Percentiles rank a stretch among this genome's conserved stretches.
Evolutionary conservation across 2,797 vertebrate genomes (phyloP).

Genomic region (Pangasius macronema): DNA sequence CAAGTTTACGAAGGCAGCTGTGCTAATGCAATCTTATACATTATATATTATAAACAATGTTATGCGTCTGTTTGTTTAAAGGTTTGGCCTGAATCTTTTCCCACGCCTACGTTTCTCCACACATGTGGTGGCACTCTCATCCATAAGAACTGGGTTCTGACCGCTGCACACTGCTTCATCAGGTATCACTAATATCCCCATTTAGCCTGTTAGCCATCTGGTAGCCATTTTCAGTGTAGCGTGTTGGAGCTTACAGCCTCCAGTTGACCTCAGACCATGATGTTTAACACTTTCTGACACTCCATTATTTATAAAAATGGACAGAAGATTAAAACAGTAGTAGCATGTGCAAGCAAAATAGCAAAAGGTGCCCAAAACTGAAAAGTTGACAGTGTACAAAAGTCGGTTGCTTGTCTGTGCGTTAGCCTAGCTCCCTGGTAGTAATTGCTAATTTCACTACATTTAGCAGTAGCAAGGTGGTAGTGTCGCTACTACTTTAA

Average conservation of each 20-base stretch:
- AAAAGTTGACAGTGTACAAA: neutral
- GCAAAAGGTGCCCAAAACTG: neutral
- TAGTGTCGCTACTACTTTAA: neutral
- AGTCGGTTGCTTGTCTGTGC: neutral
- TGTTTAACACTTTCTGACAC: neutral
- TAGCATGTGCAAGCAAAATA: neutral
- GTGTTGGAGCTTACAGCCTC: neutral
- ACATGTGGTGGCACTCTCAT: constrained; percentile 78
- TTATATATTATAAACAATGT: neutral
- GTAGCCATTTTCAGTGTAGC: neutral
- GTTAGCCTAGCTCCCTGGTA: neutral
- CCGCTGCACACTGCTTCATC: constrained; percentile 81
- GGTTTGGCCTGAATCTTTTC: constrained; percentile 75
- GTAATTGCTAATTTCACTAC: neutral
- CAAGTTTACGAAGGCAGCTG: neutral
- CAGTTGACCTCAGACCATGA: neutral
- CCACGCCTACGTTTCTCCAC: constrained; percentile 70
- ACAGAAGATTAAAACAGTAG: neutral
- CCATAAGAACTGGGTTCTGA: constrained; percentile 80
- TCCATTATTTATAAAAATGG: neutral
- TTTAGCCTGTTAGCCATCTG: neutral
- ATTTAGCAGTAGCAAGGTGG: neutral
- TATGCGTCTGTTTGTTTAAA: constrained; percentile 52
- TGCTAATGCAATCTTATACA: neutral
- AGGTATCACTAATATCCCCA: constrained; percentile 62